Evolutionary conservation across 2,113 vertebrate species (phyloP).

Genomic region (Perca schrenkii): DNA sequence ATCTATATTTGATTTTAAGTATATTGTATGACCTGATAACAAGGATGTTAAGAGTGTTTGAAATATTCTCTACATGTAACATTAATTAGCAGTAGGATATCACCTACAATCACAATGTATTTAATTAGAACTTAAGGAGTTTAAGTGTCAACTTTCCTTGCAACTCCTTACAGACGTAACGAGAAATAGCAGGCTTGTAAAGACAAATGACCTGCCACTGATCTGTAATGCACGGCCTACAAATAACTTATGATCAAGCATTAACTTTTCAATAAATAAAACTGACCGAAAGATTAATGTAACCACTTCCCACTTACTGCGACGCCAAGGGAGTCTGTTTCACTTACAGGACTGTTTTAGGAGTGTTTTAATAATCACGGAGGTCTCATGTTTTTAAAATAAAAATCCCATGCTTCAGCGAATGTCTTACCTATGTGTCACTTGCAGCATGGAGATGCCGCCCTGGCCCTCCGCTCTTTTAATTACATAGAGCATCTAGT

Average conservation of each 20-base stretch:
- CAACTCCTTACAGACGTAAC: conserved; percentile 4
- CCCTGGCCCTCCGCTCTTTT: conserved; percentile 65
- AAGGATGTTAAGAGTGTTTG: not conserved
- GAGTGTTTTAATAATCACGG: conserved; percentile 44
- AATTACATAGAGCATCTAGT: conserved; percentile 83
- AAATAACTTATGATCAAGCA: conserved; percentile 35
- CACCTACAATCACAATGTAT: not conserved
- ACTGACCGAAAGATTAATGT: conserved; percentile 17
- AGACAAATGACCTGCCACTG: conserved; percentile 49
- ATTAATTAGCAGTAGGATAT: conserved; percentile 17
- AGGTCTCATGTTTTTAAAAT: conserved; percentile 59
- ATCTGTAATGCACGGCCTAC: conserved; percentile 20
- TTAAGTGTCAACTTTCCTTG: conserved; percentile 43
- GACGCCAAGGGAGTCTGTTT: conserved; percentile 21
- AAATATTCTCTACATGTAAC: not conserved
- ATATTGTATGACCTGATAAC: not conserved
- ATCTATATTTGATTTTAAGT: conserved; percentile 12
- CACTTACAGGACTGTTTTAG: conserved; percentile 27
- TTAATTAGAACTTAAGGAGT: conserved; percentile 35
- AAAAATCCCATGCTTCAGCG: conserved; percentile 72
- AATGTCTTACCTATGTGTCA: conserved; percentile 79
- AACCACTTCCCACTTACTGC: not conserved
- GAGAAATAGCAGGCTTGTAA: conserved; percentile 41
- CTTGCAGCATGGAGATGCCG: conserved; percentile 77
- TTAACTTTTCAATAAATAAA: conserved; percentile 31